Percentiles rank a stretch among this genome's conserved stretches.
These are phyloP conservation scores for Amazona guildingii DNA, from an alignment of 2,113 vertebrate genomes.

Conservation along the genomic window DNA sequence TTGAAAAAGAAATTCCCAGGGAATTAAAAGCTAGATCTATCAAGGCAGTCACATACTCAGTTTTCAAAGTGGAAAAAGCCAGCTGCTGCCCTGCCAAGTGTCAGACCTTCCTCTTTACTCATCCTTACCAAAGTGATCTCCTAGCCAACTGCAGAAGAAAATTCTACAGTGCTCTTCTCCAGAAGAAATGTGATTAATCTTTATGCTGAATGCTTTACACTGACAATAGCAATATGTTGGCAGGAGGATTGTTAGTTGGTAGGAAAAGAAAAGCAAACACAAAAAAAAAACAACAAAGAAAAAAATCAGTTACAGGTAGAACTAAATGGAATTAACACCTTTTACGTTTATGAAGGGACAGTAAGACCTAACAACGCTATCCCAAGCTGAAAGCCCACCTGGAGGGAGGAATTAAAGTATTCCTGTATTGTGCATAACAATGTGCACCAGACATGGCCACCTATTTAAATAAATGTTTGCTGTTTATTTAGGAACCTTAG, in stretches of 20 bases:
- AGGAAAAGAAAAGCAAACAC: not conserved
- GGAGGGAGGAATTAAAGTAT: not conserved
- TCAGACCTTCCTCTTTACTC: not conserved
- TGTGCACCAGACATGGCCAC: not conserved
- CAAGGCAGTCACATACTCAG: slow-evolving; percentile 17
- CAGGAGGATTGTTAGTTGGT: not conserved
- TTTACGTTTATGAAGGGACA: not conserved
- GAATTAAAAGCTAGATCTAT: slow-evolving; percentile 36
- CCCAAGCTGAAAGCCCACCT: not conserved
- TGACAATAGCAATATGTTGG: not conserved
- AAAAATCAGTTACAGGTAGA: not conserved
- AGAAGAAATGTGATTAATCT: not conserved
- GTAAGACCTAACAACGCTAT: not conserved
- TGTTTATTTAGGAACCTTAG: not conserved
- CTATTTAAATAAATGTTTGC: not conserved
- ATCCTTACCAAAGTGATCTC: not conserved
- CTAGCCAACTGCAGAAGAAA: not conserved
- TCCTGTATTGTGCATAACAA: not conserved
- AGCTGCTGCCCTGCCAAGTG: slow-evolving; percentile 39
- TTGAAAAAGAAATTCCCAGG: slow-evolving; percentile 53
- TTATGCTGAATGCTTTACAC: not conserved
- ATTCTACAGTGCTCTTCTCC: not conserved
- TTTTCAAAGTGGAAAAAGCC: slow-evolving; percentile 64
- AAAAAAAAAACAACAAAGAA: not conserved
- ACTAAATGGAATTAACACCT: not conserved